Conservation (phyloP, 2,113 vertebrate genomes). For the Sciurus niger region DNA sequence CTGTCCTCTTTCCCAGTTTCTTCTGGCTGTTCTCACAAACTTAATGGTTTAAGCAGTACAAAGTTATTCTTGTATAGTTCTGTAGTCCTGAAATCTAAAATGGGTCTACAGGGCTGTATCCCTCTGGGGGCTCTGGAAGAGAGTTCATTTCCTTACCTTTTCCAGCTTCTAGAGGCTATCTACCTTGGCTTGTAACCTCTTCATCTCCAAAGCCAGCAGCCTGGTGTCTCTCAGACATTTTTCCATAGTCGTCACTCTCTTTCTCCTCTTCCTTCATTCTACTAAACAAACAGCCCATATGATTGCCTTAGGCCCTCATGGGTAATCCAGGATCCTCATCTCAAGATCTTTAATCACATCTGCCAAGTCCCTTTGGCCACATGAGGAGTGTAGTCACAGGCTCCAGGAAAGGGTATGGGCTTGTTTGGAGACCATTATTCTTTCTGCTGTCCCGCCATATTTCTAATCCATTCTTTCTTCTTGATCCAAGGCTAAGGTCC, state of each 20-base stretch:
- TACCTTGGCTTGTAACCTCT: background rate
- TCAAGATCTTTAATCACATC: background rate
- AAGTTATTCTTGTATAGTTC: background rate
- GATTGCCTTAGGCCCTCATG: background rate
- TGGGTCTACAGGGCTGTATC: background rate
- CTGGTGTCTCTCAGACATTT: accelerated
- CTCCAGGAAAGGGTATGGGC: background rate
- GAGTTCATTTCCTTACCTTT: background rate
- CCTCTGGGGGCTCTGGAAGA: background rate
- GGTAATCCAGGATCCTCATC: background rate
- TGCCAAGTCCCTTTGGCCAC: background rate
- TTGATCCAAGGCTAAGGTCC: background rate
- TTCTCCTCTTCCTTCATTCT: background rate
- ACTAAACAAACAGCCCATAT: background rate
- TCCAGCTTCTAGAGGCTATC: background rate
- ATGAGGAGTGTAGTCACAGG: background rate
- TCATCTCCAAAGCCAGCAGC: background rate
- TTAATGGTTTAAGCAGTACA: background rate
- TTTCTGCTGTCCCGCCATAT: background rate
- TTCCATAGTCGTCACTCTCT: background rate
- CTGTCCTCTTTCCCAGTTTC: background rate
- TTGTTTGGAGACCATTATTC: background rate
- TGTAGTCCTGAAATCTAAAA: background rate
- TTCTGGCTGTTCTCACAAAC: background rate
- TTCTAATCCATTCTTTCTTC: background rate